Evolutionary conservation across 92 coral and sea anemone genomes (phyloP), one percentile per base, ranked within the genome.

Genomic region (Epizoanthus scotinus): DNA sequence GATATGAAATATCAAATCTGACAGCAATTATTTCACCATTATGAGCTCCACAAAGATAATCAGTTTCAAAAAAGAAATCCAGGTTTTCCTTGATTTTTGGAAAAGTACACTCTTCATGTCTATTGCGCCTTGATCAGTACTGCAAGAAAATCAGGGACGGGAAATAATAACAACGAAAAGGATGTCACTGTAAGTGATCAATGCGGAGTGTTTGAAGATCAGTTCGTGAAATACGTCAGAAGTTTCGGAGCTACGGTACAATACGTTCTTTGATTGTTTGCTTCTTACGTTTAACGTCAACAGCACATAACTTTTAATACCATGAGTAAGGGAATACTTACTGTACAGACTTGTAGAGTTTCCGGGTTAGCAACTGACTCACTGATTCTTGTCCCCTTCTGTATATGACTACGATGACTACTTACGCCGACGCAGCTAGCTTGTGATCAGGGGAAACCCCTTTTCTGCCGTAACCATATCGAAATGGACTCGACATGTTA

Each of bases 291-390:
- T 24, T 15, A 13, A 47, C 52, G 17, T 47, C 52, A 47, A 26
- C 67, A 62, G 9, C 65, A 21, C 29, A 25, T 14, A 47, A 40
- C 44, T 12, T 22, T 60, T 12, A 60, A 62, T 31, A 12, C 36
- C 6, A 26, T 29, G 27, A 9, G 36, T 62, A 27, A 31, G 67
- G 67, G 31, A 62, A 62, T 62, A 62, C 67, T 62, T 62, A 62
- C 67, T 26, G 31, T 17, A 31, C n/a, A 26, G 31, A 62, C 12
- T 22, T 15, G 14, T 2, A 6, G 18, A 26, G 36, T 17, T 62
- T 62, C 67, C 67, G 67, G 67, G 67, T 25, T 62, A 62, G 12
- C 14, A 62, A 62, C 36, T 24, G n/a, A 22, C 67, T 28, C n/a
- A 62, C 31, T 62, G 52, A 47, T 47, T 47, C 52, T 15, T 47